Conservation (phyloP, 2,888 invertebrate genomes). For the Cylindroiulus punctatus region DNA sequence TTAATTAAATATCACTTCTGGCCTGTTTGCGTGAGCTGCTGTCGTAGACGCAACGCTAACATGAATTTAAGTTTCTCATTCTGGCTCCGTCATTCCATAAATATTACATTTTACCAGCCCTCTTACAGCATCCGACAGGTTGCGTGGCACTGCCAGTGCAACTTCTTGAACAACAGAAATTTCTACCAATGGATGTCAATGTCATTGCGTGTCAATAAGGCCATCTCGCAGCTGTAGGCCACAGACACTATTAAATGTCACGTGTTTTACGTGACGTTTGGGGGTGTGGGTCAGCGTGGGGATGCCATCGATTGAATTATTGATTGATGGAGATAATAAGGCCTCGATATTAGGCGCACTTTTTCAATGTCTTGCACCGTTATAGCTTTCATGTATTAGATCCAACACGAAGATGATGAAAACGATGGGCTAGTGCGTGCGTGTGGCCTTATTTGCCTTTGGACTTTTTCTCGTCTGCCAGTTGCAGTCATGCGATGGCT, state of each 20-base stretch:
- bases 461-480: not conserved
- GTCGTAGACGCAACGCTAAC: not conserved
- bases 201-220: constrained; percentile 33
- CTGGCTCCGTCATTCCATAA: not conserved
- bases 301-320: constrained; percentile 28
- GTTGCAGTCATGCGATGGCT: constrained; percentile 30
- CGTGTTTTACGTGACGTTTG: not conserved
- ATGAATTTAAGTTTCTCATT: not conserved
- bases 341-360: not conserved
- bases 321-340: constrained; percentile 32
- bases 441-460: not conserved
- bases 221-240: not conserved
- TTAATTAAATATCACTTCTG: not conserved
- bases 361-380: not conserved
- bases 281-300: not conserved
- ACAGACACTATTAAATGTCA: not conserved
- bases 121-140: not conserved
- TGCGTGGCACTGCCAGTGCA: not conserved
- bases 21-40: too few relatives aligned
- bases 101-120: not conserved
- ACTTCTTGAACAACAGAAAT: constrained; percentile 3
- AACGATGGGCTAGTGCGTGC: not conserved
- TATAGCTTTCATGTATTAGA: not conserved
- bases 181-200: constrained; percentile 13
- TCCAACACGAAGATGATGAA: not conserved